Base-by-base conservation (phyloP, 2,888 invertebrate genomes). In the Mechanitis mazaeus region DNA sequence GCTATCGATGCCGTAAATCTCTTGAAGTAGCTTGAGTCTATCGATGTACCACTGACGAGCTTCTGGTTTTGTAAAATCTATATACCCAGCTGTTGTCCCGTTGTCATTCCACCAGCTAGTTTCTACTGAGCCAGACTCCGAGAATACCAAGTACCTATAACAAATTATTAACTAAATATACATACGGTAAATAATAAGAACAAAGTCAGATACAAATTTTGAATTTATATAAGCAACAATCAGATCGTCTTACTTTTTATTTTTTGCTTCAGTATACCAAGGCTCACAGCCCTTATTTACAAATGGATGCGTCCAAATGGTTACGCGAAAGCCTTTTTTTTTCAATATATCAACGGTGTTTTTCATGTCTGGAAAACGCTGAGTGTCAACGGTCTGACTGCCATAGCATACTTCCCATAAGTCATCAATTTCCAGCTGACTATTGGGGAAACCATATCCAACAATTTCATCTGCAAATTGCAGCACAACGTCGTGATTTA, bases 31-130 rank as follows among this genome's bases (percentile, higher is more conserved):
- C 64, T 84, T 84, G 63, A 93, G 70, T 59, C 92, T 78, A 1
- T 79, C 77, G 0, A 84, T 71, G 82, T 91, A 93, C 93, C 93
- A 93, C 90, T 92, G 67, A 0, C 91, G 87, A 0, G 94, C 94
- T 31, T 88, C 89, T 0, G 91, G 84, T 70, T 95, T 94, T 0
- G 95, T 94, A 71, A 94, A 94, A 80, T 96, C 95, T 28, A 96
- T 84, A 67, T 93, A 84, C 0, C 93, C 91, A 0, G 92, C 90
- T 2, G 89, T 84, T 0, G 87, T 83, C 4, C 82, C 83, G 73
- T 90, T 86, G 73, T 84, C 83, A 64, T 91, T 91, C 87, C 91
- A 91, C 92, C 92, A 92, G 64, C 81, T 81, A 0, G 91, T 91
- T 65, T 84, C 85, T 46, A 87, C 84, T 1, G 85, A 85, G 0